Evolutionary conservation across 2,888 invertebrate species (phyloP).

Genomic region (Scrobipalpa atriplicella): DNA sequence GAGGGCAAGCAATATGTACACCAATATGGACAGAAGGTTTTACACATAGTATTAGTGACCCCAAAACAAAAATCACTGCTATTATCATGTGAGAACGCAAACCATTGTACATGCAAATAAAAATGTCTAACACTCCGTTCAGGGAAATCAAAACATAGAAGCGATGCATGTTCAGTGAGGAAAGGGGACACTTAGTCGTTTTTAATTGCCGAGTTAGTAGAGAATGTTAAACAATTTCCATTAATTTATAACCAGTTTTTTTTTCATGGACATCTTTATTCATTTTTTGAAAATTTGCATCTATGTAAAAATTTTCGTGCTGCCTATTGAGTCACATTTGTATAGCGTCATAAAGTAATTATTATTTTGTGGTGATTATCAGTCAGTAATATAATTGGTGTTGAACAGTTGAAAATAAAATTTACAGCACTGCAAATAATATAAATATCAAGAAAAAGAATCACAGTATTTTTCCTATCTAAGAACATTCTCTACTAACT

Average conservation of each 20-base stretch:
- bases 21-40: slow-evolving; percentile 47
- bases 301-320: not conserved
- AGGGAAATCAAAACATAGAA: slow-evolving; percentile 59
- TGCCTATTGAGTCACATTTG: not conserved
- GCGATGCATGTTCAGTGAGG: slow-evolving; percentile 69
- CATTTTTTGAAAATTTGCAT: not conserved
- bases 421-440: not conserved
- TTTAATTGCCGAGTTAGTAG: slow-evolving; percentile 26
- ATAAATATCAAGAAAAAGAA: not conserved
- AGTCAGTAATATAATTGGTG: no score
- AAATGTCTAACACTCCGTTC: slow-evolving; percentile 62
- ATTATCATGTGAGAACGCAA: slow-evolving; percentile 69
- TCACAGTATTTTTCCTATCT: not conserved
- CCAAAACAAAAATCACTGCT: slow-evolving; percentile 53
- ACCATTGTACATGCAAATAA: slow-evolving; percentile 80
- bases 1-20: slow-evolving; percentile 51
- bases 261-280: no score
- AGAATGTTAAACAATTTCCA: no score
- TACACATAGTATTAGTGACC: slow-evolving; percentile 50
- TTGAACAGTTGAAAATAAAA: no score
- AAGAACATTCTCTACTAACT: slow-evolving; percentile 32
- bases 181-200: slow-evolving; percentile 46
- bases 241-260: no score
- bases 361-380: no score
- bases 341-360: no score